phyloP scores from a whole-genome alignment of 2,888 invertebrate species.

The Trachelus troglodyta region DNA sequence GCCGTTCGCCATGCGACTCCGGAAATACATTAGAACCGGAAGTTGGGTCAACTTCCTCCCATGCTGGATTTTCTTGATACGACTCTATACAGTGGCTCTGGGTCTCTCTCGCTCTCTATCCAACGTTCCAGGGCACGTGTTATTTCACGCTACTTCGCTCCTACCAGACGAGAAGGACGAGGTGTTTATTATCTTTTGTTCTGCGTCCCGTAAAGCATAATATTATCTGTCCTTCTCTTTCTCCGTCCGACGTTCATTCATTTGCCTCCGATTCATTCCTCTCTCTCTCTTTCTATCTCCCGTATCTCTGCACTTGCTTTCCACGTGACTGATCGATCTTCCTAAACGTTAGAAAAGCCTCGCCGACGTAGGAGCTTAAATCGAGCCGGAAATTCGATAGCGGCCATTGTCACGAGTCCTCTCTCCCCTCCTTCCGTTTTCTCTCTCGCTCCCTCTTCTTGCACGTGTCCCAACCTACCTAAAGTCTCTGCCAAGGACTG shows the following conservation, averaged over 20 bases:
- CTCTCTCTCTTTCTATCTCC: constrained; percentile 19
- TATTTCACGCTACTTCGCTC: not conserved
- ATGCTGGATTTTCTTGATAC: constrained; percentile 10
- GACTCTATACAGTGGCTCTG: constrained; percentile 13
- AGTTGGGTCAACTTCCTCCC: constrained; percentile 49
- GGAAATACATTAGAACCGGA: constrained; percentile 62
- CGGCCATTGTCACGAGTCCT: constrained; percentile 7
- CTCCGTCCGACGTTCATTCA: not conserved
- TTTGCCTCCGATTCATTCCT: not conserved
- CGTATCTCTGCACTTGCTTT: constrained; percentile 24
- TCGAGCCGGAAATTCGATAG: constrained; percentile 46
- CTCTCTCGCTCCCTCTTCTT: too few species aligned
- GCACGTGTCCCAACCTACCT: too few species aligned
- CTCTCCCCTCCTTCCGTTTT: too few species aligned
- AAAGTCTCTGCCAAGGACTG: too few species aligned
- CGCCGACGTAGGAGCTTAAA: constrained; percentile 26
- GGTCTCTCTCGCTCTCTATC: not conserved
- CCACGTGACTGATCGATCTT: constrained; percentile 43
- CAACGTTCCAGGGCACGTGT: constrained; percentile 2
- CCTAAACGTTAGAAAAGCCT: constrained; percentile 18
- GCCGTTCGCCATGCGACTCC: constrained; percentile 33
- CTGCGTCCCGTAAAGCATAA: too few species aligned
- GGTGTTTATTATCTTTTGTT: not conserved
- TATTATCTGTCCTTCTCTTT: too few species aligned
- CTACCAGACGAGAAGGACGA: not conserved